A percentile compares a stretch with the other conserved stretches of the same genome.
Conservation (phyloP, 2,888 invertebrate genomes). For the Carcina quercana region DNA sequence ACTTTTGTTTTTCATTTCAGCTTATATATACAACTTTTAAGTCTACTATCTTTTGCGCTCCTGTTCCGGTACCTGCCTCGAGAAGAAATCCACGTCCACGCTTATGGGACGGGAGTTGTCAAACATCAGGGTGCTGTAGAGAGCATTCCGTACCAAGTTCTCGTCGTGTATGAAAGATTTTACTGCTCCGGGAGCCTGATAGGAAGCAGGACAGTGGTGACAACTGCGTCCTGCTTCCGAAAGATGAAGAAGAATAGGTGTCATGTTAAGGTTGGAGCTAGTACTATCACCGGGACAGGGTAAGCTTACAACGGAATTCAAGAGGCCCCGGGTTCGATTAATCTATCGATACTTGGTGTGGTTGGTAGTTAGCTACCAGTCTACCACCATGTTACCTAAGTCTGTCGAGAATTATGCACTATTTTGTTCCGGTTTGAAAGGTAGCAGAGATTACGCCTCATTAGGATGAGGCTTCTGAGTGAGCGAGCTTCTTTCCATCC, state of each 20-base stretch:
- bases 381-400: no score
- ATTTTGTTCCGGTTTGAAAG: no score
- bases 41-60: background rate
- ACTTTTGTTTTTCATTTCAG: no score
- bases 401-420: no score
- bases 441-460: no score
- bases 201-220: slow-evolving; percentile 40
- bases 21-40: no score
- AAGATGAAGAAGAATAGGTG: slow-evolving; percentile 11
- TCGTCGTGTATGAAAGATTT: slow-evolving; percentile 37
- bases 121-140: slow-evolving; percentile 22
- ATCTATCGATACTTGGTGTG: background rate
- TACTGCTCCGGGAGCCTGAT: slow-evolving; percentile 54
- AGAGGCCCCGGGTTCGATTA: no score
- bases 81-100: background rate
- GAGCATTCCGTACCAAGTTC: slow-evolving; percentile 39
- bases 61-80: background rate
- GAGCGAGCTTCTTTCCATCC: no score
- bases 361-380: no score
- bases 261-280: slow-evolving; percentile 43
- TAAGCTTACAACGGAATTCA: slow-evolving; percentile 2
- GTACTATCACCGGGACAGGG: slow-evolving; percentile 17
- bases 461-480: no score
- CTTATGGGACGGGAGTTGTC: background rate
- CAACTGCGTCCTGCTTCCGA: slow-evolving; percentile 44